Evolutionary conservation across 2,888 invertebrate genomes (phyloP).

Genomic region (Eupithecia subumbrata): DNA sequence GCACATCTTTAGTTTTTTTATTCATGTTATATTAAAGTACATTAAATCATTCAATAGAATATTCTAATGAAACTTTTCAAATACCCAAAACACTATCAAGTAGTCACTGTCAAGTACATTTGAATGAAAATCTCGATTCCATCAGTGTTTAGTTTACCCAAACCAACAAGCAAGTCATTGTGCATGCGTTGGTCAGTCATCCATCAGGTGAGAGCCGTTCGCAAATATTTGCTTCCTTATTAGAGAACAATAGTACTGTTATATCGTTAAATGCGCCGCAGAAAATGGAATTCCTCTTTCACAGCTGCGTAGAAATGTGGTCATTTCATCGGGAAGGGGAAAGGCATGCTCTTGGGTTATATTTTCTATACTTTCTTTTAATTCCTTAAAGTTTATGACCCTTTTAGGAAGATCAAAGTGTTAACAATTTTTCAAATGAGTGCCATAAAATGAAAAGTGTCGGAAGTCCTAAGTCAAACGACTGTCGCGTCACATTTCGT

Average conservation of each 20-base stretch:
- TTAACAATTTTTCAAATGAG: constrained; percentile 54
- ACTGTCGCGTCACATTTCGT: constrained; percentile 56
- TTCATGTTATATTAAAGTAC: too few relatives aligned
- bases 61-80: neutral
- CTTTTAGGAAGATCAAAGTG: constrained; percentile 60
- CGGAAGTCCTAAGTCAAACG: constrained; percentile 66
- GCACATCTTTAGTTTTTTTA: too few relatives aligned
- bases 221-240: constrained; percentile 82
- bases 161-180: constrained; percentile 29
- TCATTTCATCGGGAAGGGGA: constrained; percentile 10
- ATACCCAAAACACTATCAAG: too few relatives aligned
- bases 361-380: neutral
- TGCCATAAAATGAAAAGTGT: constrained; percentile 61
- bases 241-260: constrained; percentile 76
- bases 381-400: constrained; percentile 28
- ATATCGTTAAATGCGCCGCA: constrained; percentile 66
- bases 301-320: constrained; percentile 22
- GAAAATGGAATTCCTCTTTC: constrained; percentile 52
- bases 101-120: neutral
- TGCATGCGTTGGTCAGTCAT: constrained; percentile 31
- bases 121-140: neutral
- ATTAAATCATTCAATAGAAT: too few relatives aligned
- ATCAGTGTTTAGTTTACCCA: constrained; percentile 11
- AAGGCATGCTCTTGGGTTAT: neutral
- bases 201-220: constrained; percentile 48